Base-by-base conservation (phyloP, 1,140 invertebrate genomes). In the Heterodera carotae region DNA sequence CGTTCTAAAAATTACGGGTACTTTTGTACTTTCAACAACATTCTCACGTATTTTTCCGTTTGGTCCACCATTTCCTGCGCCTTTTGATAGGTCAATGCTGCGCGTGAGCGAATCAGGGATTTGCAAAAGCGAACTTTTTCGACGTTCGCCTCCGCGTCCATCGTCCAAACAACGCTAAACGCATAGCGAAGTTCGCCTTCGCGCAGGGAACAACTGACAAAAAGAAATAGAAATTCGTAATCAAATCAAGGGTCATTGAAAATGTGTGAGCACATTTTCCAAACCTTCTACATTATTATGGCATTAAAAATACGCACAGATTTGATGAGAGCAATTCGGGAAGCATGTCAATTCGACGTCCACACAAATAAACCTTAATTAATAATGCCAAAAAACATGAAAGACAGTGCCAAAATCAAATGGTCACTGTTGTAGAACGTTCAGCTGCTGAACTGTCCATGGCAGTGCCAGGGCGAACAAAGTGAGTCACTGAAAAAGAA, bases 161-260 rank as follows among this genome's bases (percentile, higher is more conserved):
- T 90, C 89, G 94, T 93, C 95, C 96, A 98, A 66, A 97, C 90
- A 78, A 93, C 94, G 12, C 94, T 96, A 88, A 98, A 98, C 0
- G 95, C 94, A 84, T 97, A 92, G 77, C 94, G 90, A 84, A 96
- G 94, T 78, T 93, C 93, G 25, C 91, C 91, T 0, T 92, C 93
- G 73, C 93, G 90, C 8, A 98, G 88, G 0, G 95, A 98, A 74
- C 72, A 74, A 31, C 72, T 74, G 59, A 8, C 25, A 73, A 73
- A 10, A 15, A 33, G 36, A n/a, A 27, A 0, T n/a, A 31, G 15
- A 10, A 10, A 72, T n/a, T 72, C 27, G 53, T 27, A 70, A 39
- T 31, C 48, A 72, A n/a, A 59, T 59, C n/a, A n/a, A n/a, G n/a
- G n/a, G n/a, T n/a, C n/a, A n/a, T n/a, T n/a, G n/a, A n/a, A n/a